phyloP scores from a whole-genome alignment of 2,888 invertebrate genomes.

The Bimastos eiseni region DNA sequence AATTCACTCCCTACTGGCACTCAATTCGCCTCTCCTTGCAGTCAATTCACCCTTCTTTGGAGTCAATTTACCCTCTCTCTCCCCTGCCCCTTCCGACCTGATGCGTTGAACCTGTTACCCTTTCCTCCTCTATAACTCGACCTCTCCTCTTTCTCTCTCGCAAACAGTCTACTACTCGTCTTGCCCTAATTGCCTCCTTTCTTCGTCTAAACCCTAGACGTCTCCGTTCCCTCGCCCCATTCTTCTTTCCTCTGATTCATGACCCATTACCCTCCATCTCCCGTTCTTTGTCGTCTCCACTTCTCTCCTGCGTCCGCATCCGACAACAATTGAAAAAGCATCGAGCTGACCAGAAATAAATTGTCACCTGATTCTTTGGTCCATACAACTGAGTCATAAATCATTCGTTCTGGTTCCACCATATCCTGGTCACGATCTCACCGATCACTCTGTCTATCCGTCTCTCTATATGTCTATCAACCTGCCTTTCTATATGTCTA shows the following conservation, averaged over 20 bases:
- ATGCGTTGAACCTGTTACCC: not conserved
- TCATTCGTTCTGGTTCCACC: not conserved
- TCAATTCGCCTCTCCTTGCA: no score
- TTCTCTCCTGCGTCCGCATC: not conserved
- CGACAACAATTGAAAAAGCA: not conserved
- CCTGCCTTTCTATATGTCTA: no score
- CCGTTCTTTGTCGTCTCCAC: no score
- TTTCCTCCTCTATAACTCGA: not conserved
- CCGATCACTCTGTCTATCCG: no score
- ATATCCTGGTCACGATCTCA: not conserved
- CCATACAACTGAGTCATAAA: not conserved
- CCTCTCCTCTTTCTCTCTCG: not conserved
- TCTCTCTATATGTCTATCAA: no score
- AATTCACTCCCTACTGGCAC: no score
- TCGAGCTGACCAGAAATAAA: not conserved
- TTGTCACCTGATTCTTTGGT: not conserved
- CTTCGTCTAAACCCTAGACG: not conserved
- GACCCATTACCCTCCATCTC: not conserved
- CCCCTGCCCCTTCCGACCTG: not conserved
- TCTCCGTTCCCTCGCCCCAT: not conserved
- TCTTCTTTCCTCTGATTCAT: not conserved
- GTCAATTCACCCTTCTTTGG: no score
- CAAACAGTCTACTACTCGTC: not conserved
- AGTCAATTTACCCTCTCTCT: not conserved
- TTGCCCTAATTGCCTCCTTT: not conserved